Evolutionary conservation across 1,140 invertebrate genomes (phyloP).

Genomic region (Meloidogyne floridensis): DNA sequence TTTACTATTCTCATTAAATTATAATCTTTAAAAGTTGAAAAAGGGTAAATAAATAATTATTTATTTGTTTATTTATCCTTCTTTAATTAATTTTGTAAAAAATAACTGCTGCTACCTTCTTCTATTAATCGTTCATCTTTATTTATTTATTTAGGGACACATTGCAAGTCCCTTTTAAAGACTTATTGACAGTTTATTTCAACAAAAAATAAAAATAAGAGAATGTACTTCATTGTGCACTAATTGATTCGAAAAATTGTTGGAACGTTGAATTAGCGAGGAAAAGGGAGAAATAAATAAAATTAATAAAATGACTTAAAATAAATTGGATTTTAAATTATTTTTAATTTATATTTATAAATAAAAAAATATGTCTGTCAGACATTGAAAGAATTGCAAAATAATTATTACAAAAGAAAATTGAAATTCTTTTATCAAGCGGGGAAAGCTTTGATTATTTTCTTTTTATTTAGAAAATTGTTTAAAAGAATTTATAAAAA

Average conservation of each 20-base stretch:
- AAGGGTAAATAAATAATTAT: neutral
- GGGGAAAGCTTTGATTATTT: neutral
- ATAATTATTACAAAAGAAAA: neutral
- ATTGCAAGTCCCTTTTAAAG: neutral
- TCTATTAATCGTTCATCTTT: neutral
- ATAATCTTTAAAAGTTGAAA: neutral
- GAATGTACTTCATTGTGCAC: neutral
- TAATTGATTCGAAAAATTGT: neutral
- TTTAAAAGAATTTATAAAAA: neutral
- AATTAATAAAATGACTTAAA: neutral
- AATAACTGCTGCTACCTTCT: neutral
- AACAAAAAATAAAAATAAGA: constrained; percentile 1
- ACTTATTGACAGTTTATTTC: neutral
- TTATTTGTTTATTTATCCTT: neutral
- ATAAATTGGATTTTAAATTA: neutral
- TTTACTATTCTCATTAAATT: too few species aligned
- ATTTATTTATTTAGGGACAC: neutral
- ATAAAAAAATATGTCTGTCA: neutral
- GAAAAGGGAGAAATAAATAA: neutral
- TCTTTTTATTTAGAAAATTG: neutral
- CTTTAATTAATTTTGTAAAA: neutral
- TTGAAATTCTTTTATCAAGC: neutral
- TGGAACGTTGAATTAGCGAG: neutral
- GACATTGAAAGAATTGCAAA: neutral
- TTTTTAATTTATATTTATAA: neutral